These are phyloP conservation scores for Silurus glanis DNA, from an alignment of 2,113 vertebrate genomes.

Conservation along the genomic window DNA sequence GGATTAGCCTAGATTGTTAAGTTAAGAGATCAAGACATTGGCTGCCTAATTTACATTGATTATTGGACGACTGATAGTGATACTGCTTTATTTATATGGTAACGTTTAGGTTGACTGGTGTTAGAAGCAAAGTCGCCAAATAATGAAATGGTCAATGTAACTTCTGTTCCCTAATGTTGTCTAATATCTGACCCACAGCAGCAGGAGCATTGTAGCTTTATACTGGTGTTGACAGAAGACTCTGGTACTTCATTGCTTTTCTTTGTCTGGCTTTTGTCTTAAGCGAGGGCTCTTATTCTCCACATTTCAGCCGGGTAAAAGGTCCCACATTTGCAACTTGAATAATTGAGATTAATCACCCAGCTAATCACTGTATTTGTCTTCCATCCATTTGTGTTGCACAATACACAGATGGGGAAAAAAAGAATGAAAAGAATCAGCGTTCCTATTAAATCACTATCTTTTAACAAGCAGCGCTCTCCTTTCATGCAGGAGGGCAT, in stretches of 20 bases:
- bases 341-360: conserved; percentile 69
- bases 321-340: conserved; percentile 73
- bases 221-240: conserved; percentile 16
- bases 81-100: background rate
- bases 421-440: conserved; percentile 63
- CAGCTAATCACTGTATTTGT: conserved; percentile 74
- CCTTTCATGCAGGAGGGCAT: conserved; percentile 68
- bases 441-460: conserved; percentile 68
- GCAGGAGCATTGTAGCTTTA: background rate
- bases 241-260: background rate
- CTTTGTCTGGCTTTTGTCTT: conserved; percentile 63
- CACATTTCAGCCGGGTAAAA: conserved; percentile 62
- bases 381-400: conserved; percentile 70
- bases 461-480: conserved; percentile 67
- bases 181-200: background rate
- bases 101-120: background rate
- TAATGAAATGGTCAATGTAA: background rate
- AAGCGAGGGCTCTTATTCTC: conserved; percentile 54
- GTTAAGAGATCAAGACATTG: background rate
- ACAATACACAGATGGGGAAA: conserved; percentile 58
- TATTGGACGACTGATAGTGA: background rate
- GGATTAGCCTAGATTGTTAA: background rate
- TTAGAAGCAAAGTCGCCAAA: background rate
- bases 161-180: background rate
- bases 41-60: background rate